phyloP scores from a whole-genome alignment of 2,113 vertebrate genomes.

The Mormoops blainvillei region DNA sequence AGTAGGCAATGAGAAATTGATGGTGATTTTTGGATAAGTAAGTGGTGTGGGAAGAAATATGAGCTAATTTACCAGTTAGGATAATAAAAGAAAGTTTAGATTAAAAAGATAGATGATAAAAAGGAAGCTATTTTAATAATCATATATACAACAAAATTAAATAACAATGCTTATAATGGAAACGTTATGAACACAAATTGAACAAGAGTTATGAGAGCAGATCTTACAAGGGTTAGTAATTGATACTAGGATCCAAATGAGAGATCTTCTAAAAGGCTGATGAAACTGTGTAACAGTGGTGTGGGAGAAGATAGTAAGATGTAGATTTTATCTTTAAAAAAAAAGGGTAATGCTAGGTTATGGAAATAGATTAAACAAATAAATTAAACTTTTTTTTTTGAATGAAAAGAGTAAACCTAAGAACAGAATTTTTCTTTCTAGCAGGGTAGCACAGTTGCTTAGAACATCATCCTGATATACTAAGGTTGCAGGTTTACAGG shows the following conservation, averaged over 20 bases:
- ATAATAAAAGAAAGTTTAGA: neutral
- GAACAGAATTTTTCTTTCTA: neutral
- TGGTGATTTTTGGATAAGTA: neutral
- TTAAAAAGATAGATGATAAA: neutral
- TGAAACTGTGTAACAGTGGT: neutral
- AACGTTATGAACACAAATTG: neutral
- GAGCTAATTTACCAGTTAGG: neutral
- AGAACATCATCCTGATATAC: no score
- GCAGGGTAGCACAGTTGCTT: no score
- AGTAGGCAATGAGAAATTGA: neutral
- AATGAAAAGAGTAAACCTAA: neutral
- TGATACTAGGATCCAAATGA: neutral
- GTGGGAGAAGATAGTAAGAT: neutral
- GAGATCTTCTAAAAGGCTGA: neutral
- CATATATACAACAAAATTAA: neutral
- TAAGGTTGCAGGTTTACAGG: no score
- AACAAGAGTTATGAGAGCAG: neutral
- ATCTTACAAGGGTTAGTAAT: neutral
- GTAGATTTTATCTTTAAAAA: neutral
- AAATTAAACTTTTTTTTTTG: neutral
- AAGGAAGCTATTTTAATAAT: neutral
- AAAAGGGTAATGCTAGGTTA: neutral
- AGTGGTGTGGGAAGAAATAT: neutral
- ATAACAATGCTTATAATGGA: neutral
- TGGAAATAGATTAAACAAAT: neutral